A percentile compares a stretch with the other conserved stretches of the same genome.
phyloP scores from a whole-genome alignment of 2,888 invertebrate species.

The Ophonus ardosiacus region DNA sequence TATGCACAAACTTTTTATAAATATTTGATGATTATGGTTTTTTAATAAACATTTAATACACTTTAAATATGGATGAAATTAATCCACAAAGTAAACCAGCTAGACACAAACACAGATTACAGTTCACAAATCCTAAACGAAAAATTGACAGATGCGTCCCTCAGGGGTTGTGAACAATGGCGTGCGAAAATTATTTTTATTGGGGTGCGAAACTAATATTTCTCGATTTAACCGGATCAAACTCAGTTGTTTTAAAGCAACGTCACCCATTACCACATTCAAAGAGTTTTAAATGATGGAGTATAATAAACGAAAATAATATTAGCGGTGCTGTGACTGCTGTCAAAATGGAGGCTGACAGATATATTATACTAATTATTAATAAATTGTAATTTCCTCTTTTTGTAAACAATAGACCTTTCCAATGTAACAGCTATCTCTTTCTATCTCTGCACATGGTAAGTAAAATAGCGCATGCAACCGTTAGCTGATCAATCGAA shows the following conservation, averaged over 20 bases:
- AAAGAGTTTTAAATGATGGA: too few species aligned
- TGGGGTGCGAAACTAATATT: neutral
- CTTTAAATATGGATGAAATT: constrained; percentile 39
- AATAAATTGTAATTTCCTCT: too few species aligned
- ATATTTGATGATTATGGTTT: neutral
- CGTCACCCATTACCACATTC: neutral
- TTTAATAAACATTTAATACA: constrained; percentile 27
- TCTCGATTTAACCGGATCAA: too few species aligned
- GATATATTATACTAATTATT: too few species aligned
- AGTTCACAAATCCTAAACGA: constrained; percentile 70
- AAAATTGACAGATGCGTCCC: constrained; percentile 77
- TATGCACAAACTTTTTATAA: neutral
- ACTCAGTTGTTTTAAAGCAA: neutral
- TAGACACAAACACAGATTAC: constrained; percentile 54
- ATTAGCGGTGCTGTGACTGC: too few species aligned
- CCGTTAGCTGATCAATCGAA: too few species aligned
- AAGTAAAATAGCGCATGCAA: too few species aligned
- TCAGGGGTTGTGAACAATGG: constrained; percentile 71
- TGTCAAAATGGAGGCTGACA: too few species aligned
- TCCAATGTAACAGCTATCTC: too few species aligned
- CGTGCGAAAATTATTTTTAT: constrained; percentile 65
- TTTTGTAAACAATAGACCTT: too few species aligned
- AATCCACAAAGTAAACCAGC: constrained; percentile 55
- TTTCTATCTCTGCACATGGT: too few species aligned
- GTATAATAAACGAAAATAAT: too few species aligned